These are phyloP conservation scores for Dynastes maya DNA, from an alignment of 2,888 invertebrate species.

Conservation along the genomic window DNA sequence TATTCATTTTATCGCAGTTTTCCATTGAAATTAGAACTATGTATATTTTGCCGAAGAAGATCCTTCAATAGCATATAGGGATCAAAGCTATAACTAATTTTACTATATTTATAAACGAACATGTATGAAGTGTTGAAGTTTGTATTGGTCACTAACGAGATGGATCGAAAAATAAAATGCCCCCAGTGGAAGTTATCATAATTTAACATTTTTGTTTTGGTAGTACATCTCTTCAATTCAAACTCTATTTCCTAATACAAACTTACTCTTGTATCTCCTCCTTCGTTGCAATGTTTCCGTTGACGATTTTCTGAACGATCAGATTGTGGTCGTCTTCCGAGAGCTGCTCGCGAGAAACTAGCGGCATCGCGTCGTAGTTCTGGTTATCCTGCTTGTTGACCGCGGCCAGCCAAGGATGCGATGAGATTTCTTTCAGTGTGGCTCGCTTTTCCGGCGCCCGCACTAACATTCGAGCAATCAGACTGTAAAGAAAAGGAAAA, in stretches of 20 bases:
- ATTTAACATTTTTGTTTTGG: not conserved
- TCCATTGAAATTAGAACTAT: no score
- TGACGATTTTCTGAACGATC: conserved; percentile 96
- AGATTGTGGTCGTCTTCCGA: conserved; percentile 92
- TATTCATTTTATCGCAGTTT: no score
- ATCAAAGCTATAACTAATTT: no score
- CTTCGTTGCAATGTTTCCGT: conserved; percentile 93
- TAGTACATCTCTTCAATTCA: not conserved
- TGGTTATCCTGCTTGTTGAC: conserved; percentile 70
- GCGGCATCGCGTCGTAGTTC: conserved; percentile 79
- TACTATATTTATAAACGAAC: no score
- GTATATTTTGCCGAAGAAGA: no score
- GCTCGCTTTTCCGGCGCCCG: conserved; percentile 94
- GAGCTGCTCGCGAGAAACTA: conserved; percentile 91
- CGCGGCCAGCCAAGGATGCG: conserved; percentile 87
- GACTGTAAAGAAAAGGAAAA: conserved; percentile 69
- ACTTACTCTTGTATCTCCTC: conserved; percentile 93
- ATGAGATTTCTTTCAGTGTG: conserved; percentile 88
- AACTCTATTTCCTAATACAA: not conserved
- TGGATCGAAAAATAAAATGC: no score
- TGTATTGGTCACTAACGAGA: no score
- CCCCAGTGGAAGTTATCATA: no score
- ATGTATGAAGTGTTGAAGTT: no score
- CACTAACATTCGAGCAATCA: conserved; percentile 95
- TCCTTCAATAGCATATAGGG: no score